Percentiles rank a stretch among this genome's conserved stretches.
phyloP scores from a whole-genome alignment of 2,113 vertebrate species.

The Hystrix cristata region DNA sequence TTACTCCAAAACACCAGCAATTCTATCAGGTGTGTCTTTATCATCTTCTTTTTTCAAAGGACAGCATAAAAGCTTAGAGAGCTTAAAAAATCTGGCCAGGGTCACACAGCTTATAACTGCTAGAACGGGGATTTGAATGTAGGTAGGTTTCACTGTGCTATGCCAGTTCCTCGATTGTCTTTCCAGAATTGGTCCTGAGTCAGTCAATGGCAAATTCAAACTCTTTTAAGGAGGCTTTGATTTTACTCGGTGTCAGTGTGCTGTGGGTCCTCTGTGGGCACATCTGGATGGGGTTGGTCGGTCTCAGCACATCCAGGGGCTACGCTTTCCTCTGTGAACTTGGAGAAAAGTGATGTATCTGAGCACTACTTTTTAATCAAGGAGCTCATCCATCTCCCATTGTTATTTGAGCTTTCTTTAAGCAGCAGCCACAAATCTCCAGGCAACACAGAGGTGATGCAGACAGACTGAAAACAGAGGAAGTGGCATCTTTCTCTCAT shows the following conservation, averaged over 20 bases:
- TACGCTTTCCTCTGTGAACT: neutral
- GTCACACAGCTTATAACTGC: neutral
- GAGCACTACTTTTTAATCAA: conserved; percentile 77
- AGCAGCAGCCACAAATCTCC: conserved; percentile 75
- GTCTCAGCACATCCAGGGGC: neutral
- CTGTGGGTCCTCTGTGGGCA: neutral
- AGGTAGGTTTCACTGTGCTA: neutral
- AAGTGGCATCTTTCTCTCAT: conserved; percentile 62
- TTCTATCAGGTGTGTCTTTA: neutral
- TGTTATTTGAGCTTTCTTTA: conserved; percentile 77
- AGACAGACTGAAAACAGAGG: conserved; percentile 53
- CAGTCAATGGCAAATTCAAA: neutral
- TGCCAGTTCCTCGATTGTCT: neutral
- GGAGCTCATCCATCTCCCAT: conserved; percentile 36
- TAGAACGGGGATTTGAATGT: neutral
- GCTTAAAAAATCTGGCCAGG: neutral
- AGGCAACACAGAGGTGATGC: conserved; percentile 41
- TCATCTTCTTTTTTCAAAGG: neutral
- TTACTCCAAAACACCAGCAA: neutral
- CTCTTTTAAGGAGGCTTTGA: neutral
- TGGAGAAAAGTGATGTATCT: neutral
- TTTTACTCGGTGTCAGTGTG: neutral
- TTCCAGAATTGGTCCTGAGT: neutral
- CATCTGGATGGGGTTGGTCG: neutral
- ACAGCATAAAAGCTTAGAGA: neutral